Conservation (phyloP, 53 echinoderm and acorn worm species). For the Paracentrotus lividus region DNA sequence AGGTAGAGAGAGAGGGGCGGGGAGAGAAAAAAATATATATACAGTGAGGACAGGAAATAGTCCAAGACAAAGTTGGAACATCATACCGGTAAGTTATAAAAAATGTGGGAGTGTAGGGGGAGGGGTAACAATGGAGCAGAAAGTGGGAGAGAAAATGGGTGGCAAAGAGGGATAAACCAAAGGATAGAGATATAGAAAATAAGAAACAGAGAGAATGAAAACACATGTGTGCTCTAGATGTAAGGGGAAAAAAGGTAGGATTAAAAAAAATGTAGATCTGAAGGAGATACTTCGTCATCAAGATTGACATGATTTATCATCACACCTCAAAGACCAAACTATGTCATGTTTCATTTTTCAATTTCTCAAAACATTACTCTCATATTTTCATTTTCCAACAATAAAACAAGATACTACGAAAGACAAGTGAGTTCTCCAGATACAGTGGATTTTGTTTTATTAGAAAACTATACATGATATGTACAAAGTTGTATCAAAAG, state of each 20-base stretch:
- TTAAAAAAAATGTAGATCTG: no score
- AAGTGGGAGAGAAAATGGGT: background rate
- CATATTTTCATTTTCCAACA: background rate
- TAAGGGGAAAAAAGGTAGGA: no score
- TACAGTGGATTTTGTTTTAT: background rate
- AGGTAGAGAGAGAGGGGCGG: background rate
- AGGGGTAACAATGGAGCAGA: background rate
- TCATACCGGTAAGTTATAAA: no score
- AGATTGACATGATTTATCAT: no score
- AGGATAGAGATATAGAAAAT: no score
- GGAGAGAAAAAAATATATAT: background rate
- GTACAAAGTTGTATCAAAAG: background rate
- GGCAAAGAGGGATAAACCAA: no score
- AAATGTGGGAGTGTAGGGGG: background rate
- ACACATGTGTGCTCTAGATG: no score
- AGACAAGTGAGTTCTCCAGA: background rate
- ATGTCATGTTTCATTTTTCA: no score
- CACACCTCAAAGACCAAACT: no score
- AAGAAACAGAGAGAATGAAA: no score
- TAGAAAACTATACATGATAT: constrained; percentile 6
- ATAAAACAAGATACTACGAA: background rate
- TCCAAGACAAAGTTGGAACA: no score
- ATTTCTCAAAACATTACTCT: background rate
- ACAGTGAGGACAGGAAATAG: background rate
- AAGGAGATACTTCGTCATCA: no score